Conservation (phyloP, 2,113 vertebrate species). For the Grus americana region DNA sequence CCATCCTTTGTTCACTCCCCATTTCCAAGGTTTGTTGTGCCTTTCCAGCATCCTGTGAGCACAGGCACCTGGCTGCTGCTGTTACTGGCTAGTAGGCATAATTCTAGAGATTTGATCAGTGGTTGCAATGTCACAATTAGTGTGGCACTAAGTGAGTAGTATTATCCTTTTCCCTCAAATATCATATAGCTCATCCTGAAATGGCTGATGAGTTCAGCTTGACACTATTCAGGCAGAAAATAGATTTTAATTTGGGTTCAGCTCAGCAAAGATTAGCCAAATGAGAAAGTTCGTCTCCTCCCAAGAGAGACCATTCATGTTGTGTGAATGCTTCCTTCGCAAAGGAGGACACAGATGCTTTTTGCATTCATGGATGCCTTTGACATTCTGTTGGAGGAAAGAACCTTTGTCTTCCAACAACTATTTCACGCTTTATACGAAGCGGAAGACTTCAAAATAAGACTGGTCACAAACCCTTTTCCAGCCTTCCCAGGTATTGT, state of each 20-base stretch:
- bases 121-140: not conserved
- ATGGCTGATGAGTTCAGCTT: not conserved
- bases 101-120: not conserved
- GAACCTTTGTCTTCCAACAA: not conserved
- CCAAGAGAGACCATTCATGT: not conserved
- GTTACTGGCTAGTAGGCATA: not conserved
- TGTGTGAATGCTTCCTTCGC: not conserved
- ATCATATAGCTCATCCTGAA: not conserved
- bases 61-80: not conserved
- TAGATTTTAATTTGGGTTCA: not conserved
- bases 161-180: not conserved
- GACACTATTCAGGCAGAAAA: not conserved
- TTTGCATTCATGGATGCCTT: not conserved
- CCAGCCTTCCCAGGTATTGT: not conserved
- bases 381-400: not conserved
- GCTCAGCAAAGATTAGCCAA: not conserved
- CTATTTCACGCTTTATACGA: not conserved
- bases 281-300: not conserved
- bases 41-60: not conserved
- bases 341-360: not conserved
- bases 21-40: not conserved
- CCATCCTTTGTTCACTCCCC: fast-evolving
- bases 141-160: not conserved
- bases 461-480: not conserved
- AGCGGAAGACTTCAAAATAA: not conserved